phyloP scores from a whole-genome alignment of 2,113 vertebrate species.

The Nanorana parkeri region DNA sequence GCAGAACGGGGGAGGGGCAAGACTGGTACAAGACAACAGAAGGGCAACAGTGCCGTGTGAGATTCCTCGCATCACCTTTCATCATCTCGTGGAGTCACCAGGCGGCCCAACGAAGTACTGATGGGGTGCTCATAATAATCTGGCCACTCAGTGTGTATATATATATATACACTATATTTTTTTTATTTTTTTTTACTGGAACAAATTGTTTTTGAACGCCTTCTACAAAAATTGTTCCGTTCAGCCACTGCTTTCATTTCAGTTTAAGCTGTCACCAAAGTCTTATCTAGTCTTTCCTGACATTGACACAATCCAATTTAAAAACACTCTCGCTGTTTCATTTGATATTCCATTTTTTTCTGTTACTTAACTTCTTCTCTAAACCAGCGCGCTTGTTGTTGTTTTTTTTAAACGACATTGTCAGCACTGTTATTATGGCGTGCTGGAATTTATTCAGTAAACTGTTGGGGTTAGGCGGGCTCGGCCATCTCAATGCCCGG shows the following conservation, averaged over 20 bases:
- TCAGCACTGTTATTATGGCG: constrained; percentile 4
- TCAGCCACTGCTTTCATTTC: neutral
- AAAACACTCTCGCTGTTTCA: constrained; percentile 24
- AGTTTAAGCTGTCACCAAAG: neutral
- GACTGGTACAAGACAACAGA: too few relatives aligned
- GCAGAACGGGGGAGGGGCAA: too few relatives aligned
- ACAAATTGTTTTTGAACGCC: too few relatives aligned
- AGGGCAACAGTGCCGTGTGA: too few relatives aligned
- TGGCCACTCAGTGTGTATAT: too few relatives aligned
- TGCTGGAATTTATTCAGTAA: constrained; percentile 23
- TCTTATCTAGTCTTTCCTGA: constrained; percentile 26
- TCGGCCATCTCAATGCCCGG: neutral
- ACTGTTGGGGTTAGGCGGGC: neutral
- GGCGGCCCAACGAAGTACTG: too few relatives aligned
- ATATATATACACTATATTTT: too few relatives aligned
- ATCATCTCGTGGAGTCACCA: too few relatives aligned
- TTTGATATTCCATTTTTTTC: constrained; percentile 43
- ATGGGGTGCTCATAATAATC: too few relatives aligned
- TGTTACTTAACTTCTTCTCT: constrained; percentile 16
- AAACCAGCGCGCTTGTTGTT: neutral
- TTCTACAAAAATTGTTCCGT: constrained; percentile 18
- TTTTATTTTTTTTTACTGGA: too few relatives aligned
- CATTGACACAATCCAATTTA: constrained; percentile 53
- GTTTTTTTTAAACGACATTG: constrained; percentile 3
- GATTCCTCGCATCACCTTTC: too few relatives aligned